Evolutionary conservation across 2,797 vertebrate species (phyloP).

Genomic region (Phataginus tricuspis): DNA sequence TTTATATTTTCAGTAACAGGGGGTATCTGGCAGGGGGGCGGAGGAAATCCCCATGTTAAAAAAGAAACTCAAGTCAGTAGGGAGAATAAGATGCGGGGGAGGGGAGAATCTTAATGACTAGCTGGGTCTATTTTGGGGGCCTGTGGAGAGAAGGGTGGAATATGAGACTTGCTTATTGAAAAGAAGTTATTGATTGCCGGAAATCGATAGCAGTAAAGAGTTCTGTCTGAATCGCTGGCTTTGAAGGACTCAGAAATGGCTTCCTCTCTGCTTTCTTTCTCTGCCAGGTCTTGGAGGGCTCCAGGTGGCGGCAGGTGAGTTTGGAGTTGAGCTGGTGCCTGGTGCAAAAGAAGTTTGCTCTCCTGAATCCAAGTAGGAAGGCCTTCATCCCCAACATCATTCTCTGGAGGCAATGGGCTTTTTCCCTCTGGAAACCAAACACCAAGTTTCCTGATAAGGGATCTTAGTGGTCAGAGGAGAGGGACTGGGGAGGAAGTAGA

Average conservation of each 20-base stretch:
- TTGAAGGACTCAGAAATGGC: slow-evolving; percentile 78
- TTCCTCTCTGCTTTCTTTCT: slow-evolving; percentile 63
- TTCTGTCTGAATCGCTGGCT: slow-evolving; percentile 77
- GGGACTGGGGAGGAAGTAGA: neutral
- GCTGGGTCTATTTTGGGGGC: slow-evolving; percentile 80
- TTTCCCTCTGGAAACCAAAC: slow-evolving; percentile 70
- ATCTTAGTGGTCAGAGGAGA: slow-evolving; percentile 41
- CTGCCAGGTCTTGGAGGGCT: slow-evolving; percentile 75
- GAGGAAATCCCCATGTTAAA: slow-evolving; percentile 39
- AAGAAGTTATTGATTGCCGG: slow-evolving; percentile 82
- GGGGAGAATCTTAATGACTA: slow-evolving; percentile 32
- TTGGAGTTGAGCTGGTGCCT: slow-evolving; percentile 56
- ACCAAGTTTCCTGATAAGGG: slow-evolving; percentile 70
- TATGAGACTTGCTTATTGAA: slow-evolving; percentile 80
- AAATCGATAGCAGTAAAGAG: slow-evolving; percentile 83
- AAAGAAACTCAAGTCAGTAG: slow-evolving; percentile 56
- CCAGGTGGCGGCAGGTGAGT: slow-evolving; percentile 72
- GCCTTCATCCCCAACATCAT: slow-evolving; percentile 48
- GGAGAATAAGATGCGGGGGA: neutral
- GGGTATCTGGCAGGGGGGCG: neutral
- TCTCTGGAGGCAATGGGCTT: slow-evolving; percentile 61
- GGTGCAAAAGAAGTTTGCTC: slow-evolving; percentile 55
- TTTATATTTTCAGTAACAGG: neutral
- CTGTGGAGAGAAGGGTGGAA: slow-evolving; percentile 74
- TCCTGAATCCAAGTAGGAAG: slow-evolving; percentile 45